These are phyloP conservation scores for Synanceia verrucosa DNA, from an alignment of 2,797 vertebrate genomes.

Conservation along the genomic window DNA sequence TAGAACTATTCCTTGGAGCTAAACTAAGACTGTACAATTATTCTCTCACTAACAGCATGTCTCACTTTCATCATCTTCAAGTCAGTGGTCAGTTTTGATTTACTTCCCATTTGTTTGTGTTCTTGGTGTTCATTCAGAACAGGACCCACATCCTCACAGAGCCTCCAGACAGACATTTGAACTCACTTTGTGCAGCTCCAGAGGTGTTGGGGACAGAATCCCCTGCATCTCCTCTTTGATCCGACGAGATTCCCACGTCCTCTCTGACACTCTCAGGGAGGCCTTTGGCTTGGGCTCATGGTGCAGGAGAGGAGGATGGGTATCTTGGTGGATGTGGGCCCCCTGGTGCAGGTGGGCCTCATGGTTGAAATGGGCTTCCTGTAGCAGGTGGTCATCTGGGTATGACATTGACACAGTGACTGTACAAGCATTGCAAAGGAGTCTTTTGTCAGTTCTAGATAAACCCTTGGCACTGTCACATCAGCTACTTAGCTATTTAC, in stretches of 20 bases:
- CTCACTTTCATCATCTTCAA: too few relatives aligned
- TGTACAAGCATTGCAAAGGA: neutral
- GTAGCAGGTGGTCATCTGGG: conserved; percentile 32
- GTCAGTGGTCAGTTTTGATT: too few relatives aligned
- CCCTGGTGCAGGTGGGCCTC: conserved; percentile 55
- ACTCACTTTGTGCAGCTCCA: conserved; percentile 95
- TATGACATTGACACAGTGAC: neutral
- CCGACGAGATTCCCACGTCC: conserved; percentile 87
- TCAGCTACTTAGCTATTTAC: conserved; percentile 23
- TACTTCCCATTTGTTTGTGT: neutral
- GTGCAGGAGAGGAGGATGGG: conserved; percentile 68
- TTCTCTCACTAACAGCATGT: neutral
- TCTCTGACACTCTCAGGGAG: conserved; percentile 81
- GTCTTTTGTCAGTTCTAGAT: neutral
- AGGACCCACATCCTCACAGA: neutral
- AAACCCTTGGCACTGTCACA: neutral
- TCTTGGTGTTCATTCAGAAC: neutral
- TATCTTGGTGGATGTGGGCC: conserved; percentile 74
- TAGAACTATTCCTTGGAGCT: neutral
- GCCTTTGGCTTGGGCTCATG: conserved; percentile 79
- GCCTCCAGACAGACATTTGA: neutral
- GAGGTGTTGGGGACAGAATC: conserved; percentile 86
- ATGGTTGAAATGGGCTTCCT: conserved; percentile 30
- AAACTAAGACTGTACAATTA: neutral
- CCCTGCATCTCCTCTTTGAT: conserved; percentile 92